Evolutionary conservation across 2,113 vertebrate genomes (phyloP), one percentile per base, ranked within the genome.

Genomic region (Microcebus tavaratra): DNA sequence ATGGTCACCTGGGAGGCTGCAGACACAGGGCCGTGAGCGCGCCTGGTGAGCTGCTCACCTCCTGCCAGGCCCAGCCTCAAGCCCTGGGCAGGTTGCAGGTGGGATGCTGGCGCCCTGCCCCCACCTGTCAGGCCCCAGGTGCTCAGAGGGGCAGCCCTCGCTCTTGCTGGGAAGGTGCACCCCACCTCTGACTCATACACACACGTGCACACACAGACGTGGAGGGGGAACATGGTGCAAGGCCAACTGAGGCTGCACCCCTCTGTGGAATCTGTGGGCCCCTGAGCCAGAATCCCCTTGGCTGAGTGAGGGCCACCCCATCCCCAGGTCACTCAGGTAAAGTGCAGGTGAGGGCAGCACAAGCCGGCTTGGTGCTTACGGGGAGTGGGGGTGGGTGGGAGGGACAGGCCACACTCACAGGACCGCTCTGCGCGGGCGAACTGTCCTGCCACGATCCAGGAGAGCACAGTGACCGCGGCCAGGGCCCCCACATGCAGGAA

Each of bases 401-500:
- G 10, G 50, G 57, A 6, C 9, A 84, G 36, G 79, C 12, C 0
- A 8, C 98, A 99, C 99, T 98, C 99, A 99, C 99, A 99, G 96
- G 99, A 99, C 98, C 98, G 99, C 96, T 99, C 99, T 0, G 98
- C 97, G 1, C 99, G 98, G 70, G 99, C 99, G 29, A 99, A 99
- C 96, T 99, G 99, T 90, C 99, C 99, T 0, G 99, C 99, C 55
- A 99, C 98, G 45, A 99, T 98, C 99, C 99, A 99, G 2, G 99
- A 99, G 98, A 99, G 98, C 0, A 99, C 98, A 0, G 99, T 99
- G 94, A 99, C 93, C 0, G 99, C 99, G 0, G 97, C 99, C 20
- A 99, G 98, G 6, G 99, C 99, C 81, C 99, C 99, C 36, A 99
- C 97, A 89, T 99, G 99, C 97, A 99, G 98, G 97, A 99, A 99